phyloP scores from a whole-genome alignment of 2,888 invertebrate species.

The Diabrotica balteata region DNA sequence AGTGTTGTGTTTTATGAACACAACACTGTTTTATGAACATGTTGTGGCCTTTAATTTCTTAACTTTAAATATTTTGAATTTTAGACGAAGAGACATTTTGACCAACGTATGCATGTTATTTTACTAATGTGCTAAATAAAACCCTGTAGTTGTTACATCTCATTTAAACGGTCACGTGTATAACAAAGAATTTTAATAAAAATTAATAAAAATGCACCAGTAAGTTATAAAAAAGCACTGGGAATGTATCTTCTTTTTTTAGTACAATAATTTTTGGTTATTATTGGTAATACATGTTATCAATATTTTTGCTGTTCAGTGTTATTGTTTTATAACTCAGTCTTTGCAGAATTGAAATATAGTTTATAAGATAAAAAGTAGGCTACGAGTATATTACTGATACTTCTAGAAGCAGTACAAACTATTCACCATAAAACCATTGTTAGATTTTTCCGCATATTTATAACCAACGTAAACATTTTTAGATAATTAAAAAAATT shows the following conservation, averaged over 20 bases:
- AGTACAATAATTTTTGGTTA: constrained; percentile 41
- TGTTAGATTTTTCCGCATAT: too few relatives aligned
- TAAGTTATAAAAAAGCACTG: constrained; percentile 43
- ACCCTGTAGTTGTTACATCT: neutral
- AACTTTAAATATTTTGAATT: too few relatives aligned
- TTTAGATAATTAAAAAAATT: too few relatives aligned
- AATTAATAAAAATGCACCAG: constrained; percentile 32
- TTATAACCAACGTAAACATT: too few relatives aligned
- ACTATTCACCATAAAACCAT: neutral
- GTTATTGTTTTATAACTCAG: constrained; percentile 44
- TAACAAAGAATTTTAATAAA: constrained; percentile 24
- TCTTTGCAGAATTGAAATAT: constrained; percentile 36
- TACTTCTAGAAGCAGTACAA: constrained; percentile 17
- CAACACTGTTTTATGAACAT: too few relatives aligned
- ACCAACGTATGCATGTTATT: neutral
- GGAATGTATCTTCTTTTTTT: constrained; percentile 45
- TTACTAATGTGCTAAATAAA: neutral
- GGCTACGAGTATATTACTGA: neutral
- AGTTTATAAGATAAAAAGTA: constrained; percentile 23
- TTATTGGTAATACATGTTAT: constrained; percentile 38
- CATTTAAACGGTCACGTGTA: constrained; percentile 11
- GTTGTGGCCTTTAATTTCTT: too few relatives aligned
- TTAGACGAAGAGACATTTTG: too few relatives aligned
- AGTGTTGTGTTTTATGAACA: too few relatives aligned
- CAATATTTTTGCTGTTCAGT: constrained; percentile 29